Conservation (phyloP, 1,140 invertebrate species). For the Coptotermes formosanus region DNA sequence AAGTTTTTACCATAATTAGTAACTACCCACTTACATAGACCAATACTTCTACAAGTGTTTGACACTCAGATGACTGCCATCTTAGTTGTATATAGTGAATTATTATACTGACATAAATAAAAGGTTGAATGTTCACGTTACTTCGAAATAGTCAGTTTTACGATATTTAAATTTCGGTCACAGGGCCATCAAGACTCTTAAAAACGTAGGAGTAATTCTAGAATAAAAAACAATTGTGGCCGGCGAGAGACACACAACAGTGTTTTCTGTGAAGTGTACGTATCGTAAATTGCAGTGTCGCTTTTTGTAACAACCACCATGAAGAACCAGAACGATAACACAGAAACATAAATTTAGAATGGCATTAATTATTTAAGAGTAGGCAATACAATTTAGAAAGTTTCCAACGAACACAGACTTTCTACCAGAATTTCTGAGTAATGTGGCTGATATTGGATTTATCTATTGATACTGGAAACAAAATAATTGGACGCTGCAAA, state of each 20-base stretch:
- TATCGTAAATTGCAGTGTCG: neutral
- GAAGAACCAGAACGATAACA: neutral
- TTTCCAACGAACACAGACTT: neutral
- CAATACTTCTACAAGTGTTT: neutral
- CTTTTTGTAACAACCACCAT: neutral
- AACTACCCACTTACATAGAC: neutral
- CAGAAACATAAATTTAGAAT: neutral
- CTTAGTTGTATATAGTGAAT: neutral
- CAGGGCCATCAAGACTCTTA: neutral
- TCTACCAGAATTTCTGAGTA: neutral
- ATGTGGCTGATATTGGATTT: neutral
- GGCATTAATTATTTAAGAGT: neutral
- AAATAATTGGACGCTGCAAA: neutral
- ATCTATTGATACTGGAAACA: neutral
- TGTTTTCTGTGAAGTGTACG: neutral
- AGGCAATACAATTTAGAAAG: constrained; percentile 5
- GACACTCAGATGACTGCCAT: neutral
- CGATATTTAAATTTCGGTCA: neutral
- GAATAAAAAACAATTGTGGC: neutral
- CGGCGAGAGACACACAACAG: neutral
- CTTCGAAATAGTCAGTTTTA: neutral
- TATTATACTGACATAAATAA: neutral
- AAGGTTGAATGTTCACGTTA: neutral
- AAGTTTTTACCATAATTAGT: neutral
- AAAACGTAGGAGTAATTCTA: neutral